Conservation (phyloP, 1,140 invertebrate species). For the Lordiphosa mommai region DNA sequence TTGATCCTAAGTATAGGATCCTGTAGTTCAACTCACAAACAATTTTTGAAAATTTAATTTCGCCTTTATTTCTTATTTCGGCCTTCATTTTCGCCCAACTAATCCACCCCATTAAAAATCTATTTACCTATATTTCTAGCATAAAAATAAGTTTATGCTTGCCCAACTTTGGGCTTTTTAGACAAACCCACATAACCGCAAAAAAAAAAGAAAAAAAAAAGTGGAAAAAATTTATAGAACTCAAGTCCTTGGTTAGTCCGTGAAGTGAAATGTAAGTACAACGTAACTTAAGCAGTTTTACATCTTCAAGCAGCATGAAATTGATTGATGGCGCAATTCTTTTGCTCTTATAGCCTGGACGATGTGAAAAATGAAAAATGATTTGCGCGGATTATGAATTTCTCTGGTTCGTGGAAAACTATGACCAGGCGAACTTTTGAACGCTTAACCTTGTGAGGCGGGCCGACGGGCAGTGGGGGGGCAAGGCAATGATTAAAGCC, state of each 20-base stretch:
- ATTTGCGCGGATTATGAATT: slow-evolving; percentile 63
- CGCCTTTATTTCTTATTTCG: background rate
- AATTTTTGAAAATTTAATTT: background rate
- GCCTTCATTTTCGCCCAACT: background rate
- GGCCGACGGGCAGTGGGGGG: background rate
- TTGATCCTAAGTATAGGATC: no score
- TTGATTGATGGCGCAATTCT: slow-evolving; percentile 64
- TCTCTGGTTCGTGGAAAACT: slow-evolving; percentile 24
- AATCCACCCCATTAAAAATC: slow-evolving; percentile 9
- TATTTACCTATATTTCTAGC: slow-evolving; percentile 21
- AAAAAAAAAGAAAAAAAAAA: slow-evolving; percentile 21
- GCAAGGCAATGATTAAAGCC: slow-evolving; percentile 61
- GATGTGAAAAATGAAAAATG: slow-evolving; percentile 69
- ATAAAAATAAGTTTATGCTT: slow-evolving; percentile 57
- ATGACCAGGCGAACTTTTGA: background rate
- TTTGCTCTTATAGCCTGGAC: slow-evolving; percentile 14
- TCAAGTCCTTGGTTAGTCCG: slow-evolving; percentile 17
- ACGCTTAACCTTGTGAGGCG: no score
- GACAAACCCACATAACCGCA: slow-evolving; percentile 22
- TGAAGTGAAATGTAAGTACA: slow-evolving; percentile 74
- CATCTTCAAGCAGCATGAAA: slow-evolving; percentile 74
- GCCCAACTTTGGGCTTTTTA: slow-evolving; percentile 53
- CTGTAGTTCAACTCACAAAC: no score
- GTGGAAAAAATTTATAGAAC: slow-evolving; percentile 25
- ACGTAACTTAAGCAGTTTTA: slow-evolving; percentile 75